Evolutionary conservation across 1,140 invertebrate species (phyloP), one percentile per base, ranked within the genome.

Genomic region (Scylla paramamosain): DNA sequence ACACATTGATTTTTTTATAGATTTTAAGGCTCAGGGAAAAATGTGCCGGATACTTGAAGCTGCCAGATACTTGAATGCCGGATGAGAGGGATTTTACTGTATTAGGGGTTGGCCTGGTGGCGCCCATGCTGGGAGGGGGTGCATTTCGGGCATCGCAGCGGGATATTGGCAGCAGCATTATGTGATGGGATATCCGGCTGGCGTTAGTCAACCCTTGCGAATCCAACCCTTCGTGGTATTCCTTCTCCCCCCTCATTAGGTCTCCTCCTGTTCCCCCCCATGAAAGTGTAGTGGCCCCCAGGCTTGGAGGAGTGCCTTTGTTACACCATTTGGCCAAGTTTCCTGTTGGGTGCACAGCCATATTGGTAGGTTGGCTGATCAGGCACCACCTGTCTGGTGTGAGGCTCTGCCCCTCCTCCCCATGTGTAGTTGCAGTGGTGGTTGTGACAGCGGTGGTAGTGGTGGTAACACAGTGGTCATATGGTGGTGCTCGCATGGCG

Each of bases 111-210:
- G 93, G 59, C 93, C 93, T 67, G 93, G 89, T 91, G 88, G 88
- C 88, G 88, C 48, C 67, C 87, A 83, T 94, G 88, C 77, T 91
- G 93, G 77, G 91, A 82, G 93, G 89, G 94, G 94, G 29, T 92
- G 94, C 82, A 84, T 95, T 95, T 95, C 91, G 94, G 94, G 91
- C 94, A 91, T 95, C 94, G 48, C 94, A 95, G 94, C 94, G 91
- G 94, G 94, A 95, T 95, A 95, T 95, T 92, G 94, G 94, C 94
- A 91, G 94, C 91, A 95, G 94, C 94, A 93, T 95, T 95, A 91
- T 95, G 91, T 93, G 94, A 95, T 95, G 94, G 94, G 94, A 95
- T 95, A 95, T 95, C 94, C 94, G 94, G 94, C 94, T 95, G 94
- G 94, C 94, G 91, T 95, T 95, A 95, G 94, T 92, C 94, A 95